A percentile compares a stretch with the other conserved stretches of the same genome.
Conservation (phyloP, 2,888 invertebrate genomes). For the Tromatobia lineatoria region DNA sequence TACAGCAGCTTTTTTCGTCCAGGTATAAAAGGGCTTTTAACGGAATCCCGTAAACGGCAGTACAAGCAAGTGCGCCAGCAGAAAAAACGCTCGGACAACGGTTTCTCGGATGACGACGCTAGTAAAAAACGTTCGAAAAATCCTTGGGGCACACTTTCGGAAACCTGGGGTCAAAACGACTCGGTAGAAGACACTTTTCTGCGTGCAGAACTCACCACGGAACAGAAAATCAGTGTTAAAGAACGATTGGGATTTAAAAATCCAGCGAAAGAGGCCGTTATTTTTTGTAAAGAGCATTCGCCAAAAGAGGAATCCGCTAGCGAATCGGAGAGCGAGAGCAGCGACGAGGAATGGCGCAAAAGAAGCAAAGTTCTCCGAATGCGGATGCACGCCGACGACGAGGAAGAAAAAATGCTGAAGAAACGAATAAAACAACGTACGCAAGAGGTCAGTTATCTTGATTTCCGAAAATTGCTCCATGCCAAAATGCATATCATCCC, state of each 20-base stretch:
- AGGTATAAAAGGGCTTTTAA: slow-evolving; percentile 85
- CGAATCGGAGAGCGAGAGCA: slow-evolving; percentile 85
- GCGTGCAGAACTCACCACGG: slow-evolving; percentile 75
- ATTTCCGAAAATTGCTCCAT: neutral
- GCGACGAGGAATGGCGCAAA: slow-evolving; percentile 87
- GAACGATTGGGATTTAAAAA: slow-evolving; percentile 78
- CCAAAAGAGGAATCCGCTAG: slow-evolving; percentile 83
- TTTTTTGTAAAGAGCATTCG: slow-evolving; percentile 34
- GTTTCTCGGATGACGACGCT: slow-evolving; percentile 54
- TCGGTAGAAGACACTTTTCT: slow-evolving; percentile 87
- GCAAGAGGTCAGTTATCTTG: slow-evolving; percentile 71
- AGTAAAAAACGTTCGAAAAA: slow-evolving; percentile 86
- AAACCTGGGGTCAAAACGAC: slow-evolving; percentile 90
- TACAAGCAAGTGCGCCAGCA: slow-evolving; percentile 76
- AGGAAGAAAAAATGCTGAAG: slow-evolving; percentile 88
- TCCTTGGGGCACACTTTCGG: slow-evolving; percentile 91
- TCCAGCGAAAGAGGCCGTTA: slow-evolving; percentile 30
- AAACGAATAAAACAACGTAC: slow-evolving; percentile 76
- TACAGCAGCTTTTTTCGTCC: slow-evolving; percentile 41
- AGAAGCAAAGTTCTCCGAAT: slow-evolving; percentile 90
- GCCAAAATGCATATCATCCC: neutral
- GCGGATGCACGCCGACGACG: slow-evolving; percentile 96
- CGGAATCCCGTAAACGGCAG: slow-evolving; percentile 85
- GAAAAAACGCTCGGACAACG: slow-evolving; percentile 64
- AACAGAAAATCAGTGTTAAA: slow-evolving; percentile 77